Percentiles rank a stretch among this genome's conserved stretches.
Conservation (phyloP, 2,888 invertebrate species). For the Chymomyza procnemis region DNA sequence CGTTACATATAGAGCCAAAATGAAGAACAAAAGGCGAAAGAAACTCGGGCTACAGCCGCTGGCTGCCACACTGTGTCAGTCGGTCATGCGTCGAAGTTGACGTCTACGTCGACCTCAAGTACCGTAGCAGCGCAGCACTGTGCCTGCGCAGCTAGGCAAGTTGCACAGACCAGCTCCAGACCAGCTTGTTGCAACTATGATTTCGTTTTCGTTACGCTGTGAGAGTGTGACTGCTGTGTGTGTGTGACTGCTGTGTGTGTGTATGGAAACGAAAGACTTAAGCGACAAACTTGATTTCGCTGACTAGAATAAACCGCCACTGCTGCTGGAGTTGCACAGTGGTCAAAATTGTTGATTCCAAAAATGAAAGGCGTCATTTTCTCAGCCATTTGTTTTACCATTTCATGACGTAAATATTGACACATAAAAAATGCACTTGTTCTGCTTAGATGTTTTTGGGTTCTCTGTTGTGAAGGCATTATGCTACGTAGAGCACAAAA, state of each 20-base stretch:
- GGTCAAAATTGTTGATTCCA: no score
- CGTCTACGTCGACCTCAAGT: conserved; percentile 2
- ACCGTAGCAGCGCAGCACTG: not conserved
- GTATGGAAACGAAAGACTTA: conserved; percentile 57
- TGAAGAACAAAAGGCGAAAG: conserved; percentile 25
- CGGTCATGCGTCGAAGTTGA: conserved; percentile 47
- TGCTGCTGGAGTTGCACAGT: conserved; percentile 18
- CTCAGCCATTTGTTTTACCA: no score
- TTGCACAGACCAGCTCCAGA: conserved; percentile 5
- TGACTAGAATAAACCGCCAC: conserved; percentile 11
- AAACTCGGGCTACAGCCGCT: conserved; percentile 19
- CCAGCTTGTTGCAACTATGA: conserved; percentile 39
- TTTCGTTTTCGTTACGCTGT: conserved; percentile 72
- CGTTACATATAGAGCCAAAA: conserved; percentile 40
- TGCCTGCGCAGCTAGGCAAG: conserved; percentile 33
- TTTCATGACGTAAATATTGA: no score
- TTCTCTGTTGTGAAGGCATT: no score
- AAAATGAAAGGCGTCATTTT: no score
- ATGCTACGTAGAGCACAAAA: no score
- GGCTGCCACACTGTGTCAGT: conserved; percentile 59
- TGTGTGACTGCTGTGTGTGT: not conserved
- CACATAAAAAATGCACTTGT: no score
- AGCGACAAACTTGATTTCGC: conserved; percentile 54
- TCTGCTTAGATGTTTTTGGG: no score
- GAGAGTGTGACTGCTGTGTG: conserved; percentile 1